These are phyloP conservation scores for Ornithoptera priamus DNA, from an alignment of 2,888 invertebrate species.

Conservation along the genomic window DNA sequence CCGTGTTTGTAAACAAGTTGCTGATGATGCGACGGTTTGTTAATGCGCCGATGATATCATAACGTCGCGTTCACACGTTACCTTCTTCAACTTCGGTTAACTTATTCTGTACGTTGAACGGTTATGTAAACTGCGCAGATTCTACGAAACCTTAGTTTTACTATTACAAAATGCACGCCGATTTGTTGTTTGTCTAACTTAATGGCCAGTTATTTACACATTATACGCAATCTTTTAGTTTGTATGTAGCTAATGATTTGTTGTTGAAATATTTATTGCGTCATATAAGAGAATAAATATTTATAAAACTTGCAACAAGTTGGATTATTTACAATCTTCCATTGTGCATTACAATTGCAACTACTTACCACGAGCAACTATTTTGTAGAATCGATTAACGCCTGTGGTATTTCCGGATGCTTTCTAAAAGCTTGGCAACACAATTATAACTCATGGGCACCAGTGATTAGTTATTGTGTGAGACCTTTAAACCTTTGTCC, in stretches of 20 bases:
- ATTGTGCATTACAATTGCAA: no score
- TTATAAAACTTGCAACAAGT: slow-evolving; percentile 5
- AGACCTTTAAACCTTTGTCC: no score
- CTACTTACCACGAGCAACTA: no score
- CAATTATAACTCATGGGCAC: no score
- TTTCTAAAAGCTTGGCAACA: no score
- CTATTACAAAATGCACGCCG: slow-evolving; percentile 11
- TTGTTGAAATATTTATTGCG: slow-evolving; percentile 5
- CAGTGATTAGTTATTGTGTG: no score
- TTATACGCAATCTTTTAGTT: slow-evolving; percentile 14
- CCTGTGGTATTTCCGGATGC: no score
- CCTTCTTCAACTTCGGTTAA: neutral
- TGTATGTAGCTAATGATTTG: slow-evolving; percentile 7
- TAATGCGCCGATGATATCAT: slow-evolving; percentile 53
- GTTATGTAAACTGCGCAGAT: slow-evolving; percentile 11
- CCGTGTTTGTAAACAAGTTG: slow-evolving; percentile 32
- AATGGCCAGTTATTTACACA: slow-evolving; percentile 16
- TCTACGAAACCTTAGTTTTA: slow-evolving; percentile 15
- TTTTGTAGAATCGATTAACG: no score
- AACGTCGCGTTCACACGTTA: slow-evolving; percentile 5
- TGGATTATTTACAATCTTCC: neutral
- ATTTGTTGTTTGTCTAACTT: slow-evolving; percentile 29
- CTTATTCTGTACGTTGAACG: neutral
- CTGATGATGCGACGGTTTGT: slow-evolving; percentile 45
- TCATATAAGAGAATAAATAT: slow-evolving; percentile 11